Percentiles rank a stretch among this genome's conserved stretches.
Conservation (phyloP, 2,888 invertebrate genomes). For the Caenorhabditis sp. region DNA sequence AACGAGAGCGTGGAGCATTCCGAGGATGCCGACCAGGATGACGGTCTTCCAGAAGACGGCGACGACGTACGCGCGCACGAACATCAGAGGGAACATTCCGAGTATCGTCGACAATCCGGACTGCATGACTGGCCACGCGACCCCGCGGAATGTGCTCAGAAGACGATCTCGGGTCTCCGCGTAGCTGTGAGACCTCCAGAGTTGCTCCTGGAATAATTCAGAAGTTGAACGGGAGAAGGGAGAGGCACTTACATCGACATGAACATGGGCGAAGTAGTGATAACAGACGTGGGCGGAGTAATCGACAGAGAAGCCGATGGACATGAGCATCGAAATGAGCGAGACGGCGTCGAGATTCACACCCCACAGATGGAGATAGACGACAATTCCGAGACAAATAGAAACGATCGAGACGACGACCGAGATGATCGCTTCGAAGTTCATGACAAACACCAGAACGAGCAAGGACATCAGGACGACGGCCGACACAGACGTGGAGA, state of each 20-base stretch:
- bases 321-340: constrained; percentile 76
- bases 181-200: constrained; percentile 44
- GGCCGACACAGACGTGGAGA: constrained; percentile 76
- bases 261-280: constrained; percentile 76
- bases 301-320: constrained; percentile 77
- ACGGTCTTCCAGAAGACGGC: constrained; percentile 78
- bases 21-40: constrained; percentile 72
- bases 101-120: constrained; percentile 72
- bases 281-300: constrained; percentile 77
- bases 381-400: constrained; percentile 74
- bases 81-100: constrained; percentile 76
- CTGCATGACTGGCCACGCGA: constrained; percentile 78
- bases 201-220: constrained; percentile 46
- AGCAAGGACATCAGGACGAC: constrained; percentile 75
- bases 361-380: constrained; percentile 76
- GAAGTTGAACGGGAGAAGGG: not conserved
- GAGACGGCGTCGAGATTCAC: constrained; percentile 77
- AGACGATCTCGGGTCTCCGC: constrained; percentile 63
- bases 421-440: constrained; percentile 75
- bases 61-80: constrained; percentile 77
- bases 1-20: constrained; percentile 76
- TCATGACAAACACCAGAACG: constrained; percentile 75
- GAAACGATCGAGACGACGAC: constrained; percentile 76
- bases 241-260: constrained; percentile 35
- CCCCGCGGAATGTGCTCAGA: constrained; percentile 71